Evolutionary conservation across 2,888 invertebrate genomes (phyloP).

Genomic region (Slavum lentiscoides): DNA sequence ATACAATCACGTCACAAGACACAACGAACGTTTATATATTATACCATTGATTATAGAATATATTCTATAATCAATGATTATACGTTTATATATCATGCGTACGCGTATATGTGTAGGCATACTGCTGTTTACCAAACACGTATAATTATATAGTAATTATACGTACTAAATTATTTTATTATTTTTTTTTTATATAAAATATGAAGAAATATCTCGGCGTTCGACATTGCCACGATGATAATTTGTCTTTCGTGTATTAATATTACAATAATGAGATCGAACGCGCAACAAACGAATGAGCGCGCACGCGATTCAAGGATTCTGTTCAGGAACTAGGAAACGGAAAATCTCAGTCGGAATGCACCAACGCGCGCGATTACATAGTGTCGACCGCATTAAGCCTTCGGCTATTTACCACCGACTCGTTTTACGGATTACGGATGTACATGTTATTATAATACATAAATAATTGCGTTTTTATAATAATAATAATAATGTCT

Average conservation of each 20-base stretch:
- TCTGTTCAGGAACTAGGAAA: constrained; percentile 26
- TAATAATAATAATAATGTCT: not conserved
- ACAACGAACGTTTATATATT: too few species aligned
- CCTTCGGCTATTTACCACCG: not conserved
- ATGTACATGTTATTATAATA: not conserved
- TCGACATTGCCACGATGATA: not conserved
- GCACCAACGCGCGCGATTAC: not conserved
- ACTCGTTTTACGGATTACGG: not conserved
- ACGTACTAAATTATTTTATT: too few species aligned
- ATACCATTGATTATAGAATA: too few species aligned
- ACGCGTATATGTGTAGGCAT: too few species aligned
- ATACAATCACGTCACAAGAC: too few species aligned
- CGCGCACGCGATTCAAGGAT: constrained; percentile 24
- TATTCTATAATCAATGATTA: too few species aligned
- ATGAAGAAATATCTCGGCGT: constrained; percentile 18
- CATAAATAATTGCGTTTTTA: not conserved
- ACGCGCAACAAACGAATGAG: not conserved
- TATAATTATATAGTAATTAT: too few species aligned
- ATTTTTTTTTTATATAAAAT: not conserved
- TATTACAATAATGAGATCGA: not conserved
- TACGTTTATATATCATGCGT: too few species aligned
- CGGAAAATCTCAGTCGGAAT: constrained; percentile 3
- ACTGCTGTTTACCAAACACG: too few species aligned
- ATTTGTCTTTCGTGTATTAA: constrained; percentile 3
- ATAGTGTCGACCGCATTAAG: not conserved